Conservation (phyloP, 2,888 invertebrate species). For the Tinea pellionella region DNA sequence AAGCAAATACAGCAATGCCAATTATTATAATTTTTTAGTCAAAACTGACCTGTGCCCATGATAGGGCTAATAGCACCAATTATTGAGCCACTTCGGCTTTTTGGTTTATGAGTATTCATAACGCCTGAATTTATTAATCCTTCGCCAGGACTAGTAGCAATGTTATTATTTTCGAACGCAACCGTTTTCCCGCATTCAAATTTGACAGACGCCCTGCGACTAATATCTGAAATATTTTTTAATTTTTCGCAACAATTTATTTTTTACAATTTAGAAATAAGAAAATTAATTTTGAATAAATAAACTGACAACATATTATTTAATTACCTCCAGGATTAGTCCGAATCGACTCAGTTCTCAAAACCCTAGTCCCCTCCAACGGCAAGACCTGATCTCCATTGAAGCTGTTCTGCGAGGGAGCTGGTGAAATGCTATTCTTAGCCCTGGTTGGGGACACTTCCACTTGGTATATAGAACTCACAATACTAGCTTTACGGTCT, state of each 20-base stretch:
- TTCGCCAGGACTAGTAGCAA: conserved; percentile 40
- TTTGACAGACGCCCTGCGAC: conserved; percentile 49
- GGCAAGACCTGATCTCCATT: conserved; percentile 18
- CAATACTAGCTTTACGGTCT: conserved; percentile 59
- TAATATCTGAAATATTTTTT: conserved; percentile 37
- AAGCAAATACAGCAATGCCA: background rate
- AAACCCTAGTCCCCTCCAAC: conserved; percentile 27
- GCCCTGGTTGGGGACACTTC: conserved; percentile 51
- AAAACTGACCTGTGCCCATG: conserved; percentile 54
- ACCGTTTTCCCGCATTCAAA: conserved; percentile 43
- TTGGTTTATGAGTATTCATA: conserved; percentile 36
- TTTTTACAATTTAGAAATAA: too few relatives aligned
- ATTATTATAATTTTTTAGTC: background rate
- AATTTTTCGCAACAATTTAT: background rate
- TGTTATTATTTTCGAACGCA: conserved; percentile 45
- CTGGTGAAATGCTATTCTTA: conserved; percentile 45
- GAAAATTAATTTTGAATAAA: background rate
- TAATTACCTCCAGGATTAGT: conserved; percentile 20
- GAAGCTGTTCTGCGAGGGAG: conserved; percentile 33
- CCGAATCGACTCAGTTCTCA: conserved; percentile 49
- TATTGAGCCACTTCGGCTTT: conserved; percentile 62
- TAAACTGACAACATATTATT: background rate
- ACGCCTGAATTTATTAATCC: conserved; percentile 40
- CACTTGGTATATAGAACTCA: conserved; percentile 47
- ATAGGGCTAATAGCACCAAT: conserved; percentile 65